phyloP scores from a whole-genome alignment of 2,888 invertebrate genomes.

The Artemia sinica region DNA sequence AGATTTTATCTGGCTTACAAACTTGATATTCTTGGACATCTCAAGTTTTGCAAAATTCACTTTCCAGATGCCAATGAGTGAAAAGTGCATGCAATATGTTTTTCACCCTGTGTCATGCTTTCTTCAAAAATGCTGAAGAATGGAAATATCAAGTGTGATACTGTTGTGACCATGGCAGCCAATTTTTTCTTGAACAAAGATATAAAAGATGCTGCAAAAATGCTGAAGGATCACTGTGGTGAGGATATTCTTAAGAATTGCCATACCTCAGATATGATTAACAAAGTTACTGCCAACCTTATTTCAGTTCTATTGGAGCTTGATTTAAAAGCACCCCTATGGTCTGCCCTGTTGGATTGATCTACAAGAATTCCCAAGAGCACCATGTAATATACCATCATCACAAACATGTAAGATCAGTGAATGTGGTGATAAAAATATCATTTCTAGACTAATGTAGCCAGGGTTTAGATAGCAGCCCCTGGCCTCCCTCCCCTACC shows the following conservation, averaged over 20 bases:
- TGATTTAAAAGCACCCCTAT: too few relatives aligned
- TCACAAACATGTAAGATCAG: too few relatives aligned
- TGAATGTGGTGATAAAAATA: too few relatives aligned
- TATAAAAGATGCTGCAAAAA: slow-evolving; percentile 5
- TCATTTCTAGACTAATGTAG: too few relatives aligned
- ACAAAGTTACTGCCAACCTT: not conserved
- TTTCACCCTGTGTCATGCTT: not conserved
- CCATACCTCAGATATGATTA: not conserved
- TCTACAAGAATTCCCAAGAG: too few relatives aligned
- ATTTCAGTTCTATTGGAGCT: slow-evolving; percentile 9
- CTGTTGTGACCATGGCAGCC: slow-evolving; percentile 8
- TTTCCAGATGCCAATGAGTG: not conserved
- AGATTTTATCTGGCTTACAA: too few relatives aligned
- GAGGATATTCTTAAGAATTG: not conserved
- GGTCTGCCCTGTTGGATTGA: too few relatives aligned
- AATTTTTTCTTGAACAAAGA: not conserved
- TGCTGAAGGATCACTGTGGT: slow-evolving; percentile 6
- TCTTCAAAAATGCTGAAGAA: not conserved
- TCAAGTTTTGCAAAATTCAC: not conserved
- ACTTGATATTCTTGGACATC: too few relatives aligned
- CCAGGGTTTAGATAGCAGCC: too few relatives aligned
- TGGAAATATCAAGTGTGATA: slow-evolving; percentile 5
- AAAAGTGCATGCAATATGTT: not conserved
- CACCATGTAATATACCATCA: too few relatives aligned
- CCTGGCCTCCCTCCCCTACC: too few relatives aligned